These are phyloP conservation scores for Pachymerium ferrugineum DNA, from an alignment of 2,888 invertebrate species.

Conservation along the genomic window DNA sequence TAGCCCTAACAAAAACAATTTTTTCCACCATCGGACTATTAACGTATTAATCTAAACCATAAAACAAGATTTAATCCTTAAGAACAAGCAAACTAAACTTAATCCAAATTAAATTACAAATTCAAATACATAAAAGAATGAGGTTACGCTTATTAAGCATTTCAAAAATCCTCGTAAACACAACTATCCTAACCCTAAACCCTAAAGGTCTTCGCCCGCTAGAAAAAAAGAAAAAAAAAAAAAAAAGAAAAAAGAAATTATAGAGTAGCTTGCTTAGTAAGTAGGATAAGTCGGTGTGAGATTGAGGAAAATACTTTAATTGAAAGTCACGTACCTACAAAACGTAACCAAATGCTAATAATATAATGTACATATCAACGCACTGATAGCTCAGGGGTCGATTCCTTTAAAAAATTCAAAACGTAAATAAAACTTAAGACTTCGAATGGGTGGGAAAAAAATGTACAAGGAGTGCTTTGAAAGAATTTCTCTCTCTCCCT, in stretches of 20 bases:
- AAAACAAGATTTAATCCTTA: too few species aligned
- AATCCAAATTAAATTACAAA: too few species aligned
- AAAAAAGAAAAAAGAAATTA: not conserved
- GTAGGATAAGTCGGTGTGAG: constrained; percentile 8
- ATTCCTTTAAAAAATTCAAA: not conserved
- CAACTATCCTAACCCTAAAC: not conserved
- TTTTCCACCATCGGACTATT: too few species aligned
- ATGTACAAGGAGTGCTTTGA: too few species aligned
- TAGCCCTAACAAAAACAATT: too few species aligned
- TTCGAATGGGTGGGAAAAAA: too few species aligned
- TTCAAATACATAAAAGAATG: too few species aligned
- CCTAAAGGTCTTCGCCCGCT: not conserved
- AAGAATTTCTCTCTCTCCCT: too few species aligned
- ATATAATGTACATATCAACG: not conserved
- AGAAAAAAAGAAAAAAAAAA: not conserved
- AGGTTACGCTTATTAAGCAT: too few species aligned
- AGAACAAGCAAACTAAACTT: too few species aligned
- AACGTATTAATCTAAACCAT: too few species aligned
- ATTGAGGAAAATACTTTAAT: not conserved
- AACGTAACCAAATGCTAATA: not conserved
- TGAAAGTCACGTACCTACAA: not conserved
- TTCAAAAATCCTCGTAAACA: too few species aligned
- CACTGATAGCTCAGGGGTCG: not conserved
- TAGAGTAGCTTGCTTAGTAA: not conserved
- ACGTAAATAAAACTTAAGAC: not conserved